Conservation (phyloP, 2,797 vertebrate genomes). For the Crenuchus spilurus region DNA sequence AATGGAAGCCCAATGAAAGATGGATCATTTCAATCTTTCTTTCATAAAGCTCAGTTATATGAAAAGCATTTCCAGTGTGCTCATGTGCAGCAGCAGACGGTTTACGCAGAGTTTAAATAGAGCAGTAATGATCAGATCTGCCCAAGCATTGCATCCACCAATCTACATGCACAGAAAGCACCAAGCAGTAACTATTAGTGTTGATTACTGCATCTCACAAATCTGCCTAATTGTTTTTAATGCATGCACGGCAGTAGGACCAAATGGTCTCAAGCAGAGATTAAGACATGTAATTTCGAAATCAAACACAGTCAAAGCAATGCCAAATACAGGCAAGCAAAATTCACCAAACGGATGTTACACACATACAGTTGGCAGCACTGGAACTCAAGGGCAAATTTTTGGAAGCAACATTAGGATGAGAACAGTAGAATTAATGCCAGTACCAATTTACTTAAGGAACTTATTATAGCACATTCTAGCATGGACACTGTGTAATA, state of each 20-base stretch:
- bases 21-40: conserved; percentile 5
- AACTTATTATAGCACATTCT: too few relatives aligned
- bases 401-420: not conserved
- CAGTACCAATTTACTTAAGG: not conserved
- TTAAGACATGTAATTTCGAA: not conserved
- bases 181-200: not conserved
- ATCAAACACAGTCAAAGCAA: not conserved
- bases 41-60: not conserved
- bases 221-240: conserved; percentile 27
- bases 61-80: not conserved
- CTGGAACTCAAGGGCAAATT: not conserved
- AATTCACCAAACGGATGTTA: not conserved
- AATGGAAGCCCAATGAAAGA: too few relatives aligned
- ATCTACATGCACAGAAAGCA: not conserved
- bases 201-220: conserved; percentile 10
- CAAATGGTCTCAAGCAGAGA: conserved; percentile 14
- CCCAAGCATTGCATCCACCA: conserved; percentile 69
- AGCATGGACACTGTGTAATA: too few relatives aligned
- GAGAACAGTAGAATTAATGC: not conserved
- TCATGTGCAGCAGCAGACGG: conserved; percentile 65
- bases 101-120: conserved; percentile 68
- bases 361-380: not conserved
- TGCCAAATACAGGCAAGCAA: not conserved
- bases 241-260: conserved; percentile 7
- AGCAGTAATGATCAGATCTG: conserved; percentile 79